A percentile compares a stretch with the other conserved stretches of the same genome.
phyloP scores from a whole-genome alignment of 2,113 vertebrate species.

The Archilochus colubris region DNA sequence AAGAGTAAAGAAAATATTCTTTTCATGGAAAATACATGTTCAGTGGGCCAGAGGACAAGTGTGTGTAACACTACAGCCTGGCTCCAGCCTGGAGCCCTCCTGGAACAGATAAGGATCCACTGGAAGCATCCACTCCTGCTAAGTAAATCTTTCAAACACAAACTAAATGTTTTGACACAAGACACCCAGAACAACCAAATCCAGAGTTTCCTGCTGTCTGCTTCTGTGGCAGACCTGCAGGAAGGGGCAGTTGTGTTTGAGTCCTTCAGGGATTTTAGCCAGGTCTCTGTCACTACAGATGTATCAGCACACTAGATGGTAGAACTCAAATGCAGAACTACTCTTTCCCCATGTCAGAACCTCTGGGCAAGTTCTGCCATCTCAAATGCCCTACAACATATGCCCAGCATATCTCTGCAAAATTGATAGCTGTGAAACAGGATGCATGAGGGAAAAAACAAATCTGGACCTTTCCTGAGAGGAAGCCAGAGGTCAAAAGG shows the following conservation, averaged over 20 bases:
- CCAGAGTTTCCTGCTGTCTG: not conserved
- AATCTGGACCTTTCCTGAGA: not conserved
- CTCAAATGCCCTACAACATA: not conserved
- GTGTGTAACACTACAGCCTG: not conserved
- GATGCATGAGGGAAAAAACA: not conserved
- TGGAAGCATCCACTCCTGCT: not conserved
- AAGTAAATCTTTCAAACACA: not conserved
- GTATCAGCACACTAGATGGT: not conserved
- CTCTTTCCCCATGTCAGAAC: not conserved
- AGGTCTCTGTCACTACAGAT: not conserved
- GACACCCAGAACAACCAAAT: not conserved
- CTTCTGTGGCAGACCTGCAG: not conserved
- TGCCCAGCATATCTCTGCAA: not conserved
- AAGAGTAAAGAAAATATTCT: not conserved
- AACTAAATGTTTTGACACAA: not conserved
- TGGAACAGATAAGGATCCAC: not conserved
- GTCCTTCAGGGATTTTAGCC: not conserved
- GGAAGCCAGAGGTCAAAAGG: not conserved
- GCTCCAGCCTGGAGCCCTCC: not conserved
- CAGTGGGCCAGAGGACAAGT: not conserved
- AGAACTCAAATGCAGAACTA: slow-evolving; percentile 7
- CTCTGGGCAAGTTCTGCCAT: not conserved
- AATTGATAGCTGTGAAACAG: not conserved
- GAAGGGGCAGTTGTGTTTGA: not conserved
- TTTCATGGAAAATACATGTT: not conserved